A percentile compares a stretch with the other conserved stretches of the same genome.
phyloP scores from a whole-genome alignment of 2,797 vertebrate species.

The Enteromius paludinosus region DNA sequence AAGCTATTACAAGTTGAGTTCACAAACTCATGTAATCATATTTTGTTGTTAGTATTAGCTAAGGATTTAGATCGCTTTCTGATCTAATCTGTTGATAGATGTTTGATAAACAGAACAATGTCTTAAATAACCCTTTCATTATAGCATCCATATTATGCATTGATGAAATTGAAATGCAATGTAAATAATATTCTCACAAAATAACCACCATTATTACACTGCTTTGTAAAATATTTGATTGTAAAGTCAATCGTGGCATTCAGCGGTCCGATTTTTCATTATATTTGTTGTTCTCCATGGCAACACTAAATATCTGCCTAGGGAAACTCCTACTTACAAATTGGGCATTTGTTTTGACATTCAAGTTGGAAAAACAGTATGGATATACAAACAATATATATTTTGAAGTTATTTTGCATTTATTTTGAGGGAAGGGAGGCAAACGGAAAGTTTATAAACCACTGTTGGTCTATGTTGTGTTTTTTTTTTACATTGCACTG shows the following conservation, averaged over 20 bases:
- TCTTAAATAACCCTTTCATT: neutral
- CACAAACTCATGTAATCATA: slow-evolving; percentile 43
- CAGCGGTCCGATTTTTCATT: neutral
- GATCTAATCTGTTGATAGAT: slow-evolving; percentile 25
- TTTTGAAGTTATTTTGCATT: too few species aligned
- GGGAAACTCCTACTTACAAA: neutral
- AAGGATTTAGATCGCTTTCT: slow-evolving; percentile 42
- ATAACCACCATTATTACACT: neutral
- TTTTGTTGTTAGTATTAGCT: slow-evolving; percentile 47
- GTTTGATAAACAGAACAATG: slow-evolving; percentile 8
- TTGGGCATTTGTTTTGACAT: neutral
- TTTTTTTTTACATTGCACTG: neutral
- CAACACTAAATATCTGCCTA: neutral
- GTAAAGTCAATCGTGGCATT: neutral
- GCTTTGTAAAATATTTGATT: neutral
- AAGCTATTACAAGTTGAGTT: slow-evolving; percentile 63
- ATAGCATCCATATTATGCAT: neutral
- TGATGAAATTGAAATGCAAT: neutral
- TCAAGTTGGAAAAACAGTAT: neutral
- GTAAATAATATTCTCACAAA: neutral
- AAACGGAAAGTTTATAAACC: too few species aligned
- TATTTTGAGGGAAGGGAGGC: too few species aligned
- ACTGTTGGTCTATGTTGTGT: neutral
- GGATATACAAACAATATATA: neutral
- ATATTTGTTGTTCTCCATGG: neutral